Evolutionary conservation across 2,113 vertebrate species (phyloP).

Genomic region (Opisthocomus hoazin): DNA sequence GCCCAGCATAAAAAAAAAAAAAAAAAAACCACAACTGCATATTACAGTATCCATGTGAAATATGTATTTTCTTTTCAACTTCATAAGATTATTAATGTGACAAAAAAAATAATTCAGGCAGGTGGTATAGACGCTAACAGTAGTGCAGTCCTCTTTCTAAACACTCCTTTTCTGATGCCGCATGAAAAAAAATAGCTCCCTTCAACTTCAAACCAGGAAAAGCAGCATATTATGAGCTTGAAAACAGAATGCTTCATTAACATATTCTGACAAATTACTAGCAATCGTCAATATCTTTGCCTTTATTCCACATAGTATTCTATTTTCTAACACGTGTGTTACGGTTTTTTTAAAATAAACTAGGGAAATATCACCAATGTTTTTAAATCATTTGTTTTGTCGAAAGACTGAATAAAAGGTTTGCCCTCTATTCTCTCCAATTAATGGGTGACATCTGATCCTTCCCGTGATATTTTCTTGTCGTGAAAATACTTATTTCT

Average conservation of each 20-base stretch:
- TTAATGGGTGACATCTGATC: neutral
- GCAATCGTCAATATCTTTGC: neutral
- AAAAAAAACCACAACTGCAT: neutral
- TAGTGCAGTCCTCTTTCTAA: neutral
- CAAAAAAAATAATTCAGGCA: neutral
- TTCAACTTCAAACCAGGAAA: neutral
- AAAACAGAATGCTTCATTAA: neutral
- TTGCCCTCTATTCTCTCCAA: neutral
- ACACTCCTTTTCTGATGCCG: neutral
- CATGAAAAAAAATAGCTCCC: neutral
- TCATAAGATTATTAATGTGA: neutral
- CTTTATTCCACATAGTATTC: neutral
- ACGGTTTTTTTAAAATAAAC: neutral
- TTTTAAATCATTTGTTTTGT: neutral
- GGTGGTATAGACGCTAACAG: neutral
- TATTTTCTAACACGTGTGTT: neutral
- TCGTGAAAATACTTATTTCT: constrained; percentile 34
- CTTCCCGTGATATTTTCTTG: constrained; percentile 15
- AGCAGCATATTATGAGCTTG: neutral
- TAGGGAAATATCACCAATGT: neutral
- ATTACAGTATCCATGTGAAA: neutral
- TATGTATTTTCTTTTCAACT: neutral
- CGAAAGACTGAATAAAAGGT: constrained; percentile 13
- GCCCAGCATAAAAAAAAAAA: neutral
- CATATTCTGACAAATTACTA: neutral